Evolutionary conservation across 2,797 vertebrate genomes (phyloP), one percentile per base, ranked within the genome.

Genomic region (Hydrophis major): DNA sequence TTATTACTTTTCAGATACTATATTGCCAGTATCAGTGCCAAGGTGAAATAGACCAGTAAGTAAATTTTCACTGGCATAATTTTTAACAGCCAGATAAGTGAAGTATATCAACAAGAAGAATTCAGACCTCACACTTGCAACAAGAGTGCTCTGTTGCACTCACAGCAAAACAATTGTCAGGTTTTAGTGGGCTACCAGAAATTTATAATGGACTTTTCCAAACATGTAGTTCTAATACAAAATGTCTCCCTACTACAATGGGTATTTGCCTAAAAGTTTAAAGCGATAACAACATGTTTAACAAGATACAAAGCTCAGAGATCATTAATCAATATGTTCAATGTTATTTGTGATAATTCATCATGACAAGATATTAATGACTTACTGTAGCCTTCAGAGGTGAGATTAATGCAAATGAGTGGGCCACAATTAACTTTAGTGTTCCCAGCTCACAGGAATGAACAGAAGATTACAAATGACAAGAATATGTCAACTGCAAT

Each of bases 331-430:
- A 98, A 98, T 98, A 98, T 98, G 98, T 98, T 98, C 97, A 97
- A 98, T 98, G 98, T 98, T 98, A 98, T 99, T 99, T 98, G 98
- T 98, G 98, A 98, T 98, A 98, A 99, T 99, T 99, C 98, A 99
- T 99, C 98, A 98, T 98, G 98, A 98, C 98, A 98, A 97, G 98
- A 98, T 98, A 98, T 99, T 98, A 99, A 99, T 98, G 98, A 98
- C 98, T 97, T 98, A 98, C 97, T 97, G 97, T 98, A 98, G 98
- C 98, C 98, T 99, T 99, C 98, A 98, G 98, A 98, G 98, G 98
- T 98, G 98, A 98, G 98, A 98, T 98, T 98, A 98, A 98, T 98
- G 98, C 98, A 98, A 98, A 99, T 98, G 98, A 98, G 98, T 98
- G 97, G 20, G 97, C 98, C 98, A 98, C 98, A 99, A 98, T 99